phyloP scores from a whole-genome alignment of 30 jellyfish, hydroid and myxozoan genomes.

The Aurelia coerulea region DNA sequence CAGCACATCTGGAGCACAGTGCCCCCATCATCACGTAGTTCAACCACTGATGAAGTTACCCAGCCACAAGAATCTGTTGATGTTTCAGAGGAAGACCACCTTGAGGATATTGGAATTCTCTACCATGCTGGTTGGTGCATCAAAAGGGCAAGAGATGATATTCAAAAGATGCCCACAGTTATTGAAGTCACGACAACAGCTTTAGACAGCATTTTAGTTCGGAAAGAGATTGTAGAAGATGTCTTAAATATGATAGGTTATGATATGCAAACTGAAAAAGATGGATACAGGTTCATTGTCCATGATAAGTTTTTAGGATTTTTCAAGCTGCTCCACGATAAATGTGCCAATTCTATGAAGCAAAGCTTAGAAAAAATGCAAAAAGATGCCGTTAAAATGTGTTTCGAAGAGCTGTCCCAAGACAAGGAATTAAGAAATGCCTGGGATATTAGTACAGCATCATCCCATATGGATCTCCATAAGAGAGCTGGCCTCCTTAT shows the following conservation, averaged over 20 bases:
- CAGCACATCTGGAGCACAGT: constrained; percentile 3
- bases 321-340: not conserved
- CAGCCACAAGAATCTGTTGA: constrained; percentile 1
- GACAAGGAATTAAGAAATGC: not conserved
- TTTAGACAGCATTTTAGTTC: too few species aligned
- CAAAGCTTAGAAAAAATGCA: constrained; percentile 1
- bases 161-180: too few species aligned
- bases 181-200: too few species aligned
- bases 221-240: not conserved
- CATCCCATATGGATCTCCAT: not conserved
- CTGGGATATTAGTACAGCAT: constrained; percentile 1
- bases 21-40: not conserved
- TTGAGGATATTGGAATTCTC: not conserved
- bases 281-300: not conserved
- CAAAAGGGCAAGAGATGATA: too few species aligned
- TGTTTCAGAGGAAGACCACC: not conserved
- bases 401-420: not conserved
- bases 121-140: not conserved
- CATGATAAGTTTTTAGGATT: too few species aligned
- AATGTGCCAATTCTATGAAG: not conserved
- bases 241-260: not conserved
- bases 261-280: not conserved
- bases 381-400: not conserved
- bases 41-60: not conserved
- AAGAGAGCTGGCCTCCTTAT: not conserved